These are phyloP conservation scores for Paramisgurnus dabryanus DNA, from an alignment of 2,113 vertebrate genomes.

Conservation along the genomic window DNA sequence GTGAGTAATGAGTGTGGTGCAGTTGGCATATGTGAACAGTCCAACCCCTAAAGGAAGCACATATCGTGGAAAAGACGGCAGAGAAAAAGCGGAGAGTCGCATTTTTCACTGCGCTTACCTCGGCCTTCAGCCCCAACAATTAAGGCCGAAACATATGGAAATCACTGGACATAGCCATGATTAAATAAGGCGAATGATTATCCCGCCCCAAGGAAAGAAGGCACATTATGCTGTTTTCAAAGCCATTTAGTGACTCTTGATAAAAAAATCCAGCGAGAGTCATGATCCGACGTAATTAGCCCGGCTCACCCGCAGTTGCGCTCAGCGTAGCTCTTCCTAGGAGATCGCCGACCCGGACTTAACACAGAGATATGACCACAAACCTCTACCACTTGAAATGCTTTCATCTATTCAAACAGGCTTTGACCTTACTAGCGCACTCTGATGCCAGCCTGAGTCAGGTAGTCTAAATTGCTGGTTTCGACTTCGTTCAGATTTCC, in stretches of 20 bases:
- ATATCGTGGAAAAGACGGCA: constrained; percentile 66
- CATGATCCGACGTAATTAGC: constrained; percentile 75
- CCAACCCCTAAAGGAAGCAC: constrained; percentile 65
- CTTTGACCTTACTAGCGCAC: constrained; percentile 39
- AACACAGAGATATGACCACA: constrained; percentile 66
- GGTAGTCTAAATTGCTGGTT: constrained; percentile 59
- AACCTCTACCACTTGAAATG: constrained; percentile 36
- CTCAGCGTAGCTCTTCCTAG: constrained; percentile 48
- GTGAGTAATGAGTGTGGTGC: constrained; percentile 69
- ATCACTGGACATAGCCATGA: constrained; percentile 73
- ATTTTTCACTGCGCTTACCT: constrained; percentile 73
- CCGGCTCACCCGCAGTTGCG: constrained; percentile 55
- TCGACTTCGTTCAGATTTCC: constrained; percentile 50
- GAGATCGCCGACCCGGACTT: constrained; percentile 72
- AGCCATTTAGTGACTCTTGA: constrained; percentile 74
- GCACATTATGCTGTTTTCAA: constrained; percentile 75
- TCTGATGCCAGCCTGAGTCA: constrained; percentile 60
- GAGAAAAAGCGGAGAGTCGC: constrained; percentile 61
- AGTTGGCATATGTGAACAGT: constrained; percentile 63
- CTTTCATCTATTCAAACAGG: constrained; percentile 43
- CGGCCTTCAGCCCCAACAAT: constrained; percentile 71
- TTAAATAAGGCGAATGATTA: constrained; percentile 75
- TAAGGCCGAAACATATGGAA: constrained; percentile 74
- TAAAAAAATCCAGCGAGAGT: constrained; percentile 69
- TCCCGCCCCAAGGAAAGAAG: constrained; percentile 68